Conservation (phyloP, 2,113 vertebrate species). For the Maccullochella peelii region DNA sequence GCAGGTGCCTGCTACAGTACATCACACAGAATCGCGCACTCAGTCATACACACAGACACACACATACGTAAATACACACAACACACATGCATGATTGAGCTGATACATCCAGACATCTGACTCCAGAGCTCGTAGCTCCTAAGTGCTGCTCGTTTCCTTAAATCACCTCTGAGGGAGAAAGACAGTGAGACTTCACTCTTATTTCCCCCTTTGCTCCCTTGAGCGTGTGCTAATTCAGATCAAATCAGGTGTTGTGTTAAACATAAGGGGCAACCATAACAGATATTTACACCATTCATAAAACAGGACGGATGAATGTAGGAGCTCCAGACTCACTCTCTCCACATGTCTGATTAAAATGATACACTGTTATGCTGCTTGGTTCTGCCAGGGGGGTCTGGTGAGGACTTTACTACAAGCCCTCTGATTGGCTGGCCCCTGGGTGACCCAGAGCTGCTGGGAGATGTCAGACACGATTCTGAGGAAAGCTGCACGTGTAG, state of each 20-base stretch:
- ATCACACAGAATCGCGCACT: slow-evolving; percentile 67
- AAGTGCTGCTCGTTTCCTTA: slow-evolving; percentile 77
- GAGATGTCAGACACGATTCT: slow-evolving; percentile 59
- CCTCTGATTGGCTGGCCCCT: slow-evolving; percentile 73
- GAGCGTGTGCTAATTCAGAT: slow-evolving; percentile 37
- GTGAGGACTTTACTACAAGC: slow-evolving; percentile 59
- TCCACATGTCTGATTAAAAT: slow-evolving; percentile 78
- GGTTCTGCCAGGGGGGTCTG: slow-evolving; percentile 81
- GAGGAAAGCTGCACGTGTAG: slow-evolving; percentile 41
- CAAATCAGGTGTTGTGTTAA: slow-evolving; percentile 35
- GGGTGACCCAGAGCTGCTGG: slow-evolving; percentile 65
- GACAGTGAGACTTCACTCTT: slow-evolving; percentile 34
- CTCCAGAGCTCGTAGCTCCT: slow-evolving; percentile 69
- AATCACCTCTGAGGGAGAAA: slow-evolving; percentile 58
- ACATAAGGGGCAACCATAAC: slow-evolving; percentile 36
- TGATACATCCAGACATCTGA: slow-evolving; percentile 75
- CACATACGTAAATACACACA: slow-evolving; percentile 34
- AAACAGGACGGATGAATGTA: slow-evolving; percentile 51
- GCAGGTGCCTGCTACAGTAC: slow-evolving; percentile 73
- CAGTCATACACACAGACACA: slow-evolving; percentile 45
- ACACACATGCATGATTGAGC: slow-evolving; percentile 63
- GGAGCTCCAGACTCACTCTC: slow-evolving; percentile 53
- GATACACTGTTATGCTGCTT: slow-evolving; percentile 70
- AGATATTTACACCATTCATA: slow-evolving; percentile 57
- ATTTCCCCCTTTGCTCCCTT: slow-evolving; percentile 17